Conservation (phyloP, 2,888 invertebrate species). For the Netelia virgata region DNA sequence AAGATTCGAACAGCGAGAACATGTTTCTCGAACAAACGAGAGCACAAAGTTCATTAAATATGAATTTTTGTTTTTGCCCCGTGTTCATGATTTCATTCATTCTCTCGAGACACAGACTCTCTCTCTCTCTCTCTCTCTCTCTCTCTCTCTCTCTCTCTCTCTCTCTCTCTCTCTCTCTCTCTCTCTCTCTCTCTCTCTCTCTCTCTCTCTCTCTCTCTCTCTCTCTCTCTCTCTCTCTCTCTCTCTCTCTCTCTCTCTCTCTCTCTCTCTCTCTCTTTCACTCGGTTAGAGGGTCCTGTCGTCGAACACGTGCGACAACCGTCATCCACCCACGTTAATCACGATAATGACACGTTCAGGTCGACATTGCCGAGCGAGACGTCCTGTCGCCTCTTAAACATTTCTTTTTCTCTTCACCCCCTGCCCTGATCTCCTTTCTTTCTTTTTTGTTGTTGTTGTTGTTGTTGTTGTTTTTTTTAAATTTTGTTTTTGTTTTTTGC, state of each 20-base stretch:
- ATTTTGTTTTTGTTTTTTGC: too few relatives aligned
- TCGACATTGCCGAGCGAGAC: conserved; percentile 59
- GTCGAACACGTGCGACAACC: conserved; percentile 48
- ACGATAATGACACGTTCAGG: conserved; percentile 62
- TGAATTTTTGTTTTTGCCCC: too few relatives aligned
- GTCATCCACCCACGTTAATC: conserved; percentile 57
- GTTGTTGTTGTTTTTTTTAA: too few relatives aligned
- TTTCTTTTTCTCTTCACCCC: not conserved
- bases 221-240: not conserved
- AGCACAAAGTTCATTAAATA: too few relatives aligned
- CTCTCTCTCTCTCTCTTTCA: conserved; percentile 15
- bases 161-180: conserved; percentile 4
- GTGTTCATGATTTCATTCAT: too few relatives aligned
- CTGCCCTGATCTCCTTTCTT: not conserved
- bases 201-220: not conserved
- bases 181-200: not conserved
- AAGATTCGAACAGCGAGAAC: too few relatives aligned
- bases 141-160: not conserved
- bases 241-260: not conserved
- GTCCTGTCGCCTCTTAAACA: conserved; percentile 55
- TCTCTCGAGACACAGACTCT: not conserved
- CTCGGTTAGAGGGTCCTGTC: not conserved
- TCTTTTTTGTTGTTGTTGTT: too few relatives aligned
- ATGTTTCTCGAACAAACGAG: too few relatives aligned
- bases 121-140: conserved; percentile 6